Evolutionary conservation across 2,797 vertebrate species (phyloP).

Genomic region (Poliocrania exsul): DNA sequence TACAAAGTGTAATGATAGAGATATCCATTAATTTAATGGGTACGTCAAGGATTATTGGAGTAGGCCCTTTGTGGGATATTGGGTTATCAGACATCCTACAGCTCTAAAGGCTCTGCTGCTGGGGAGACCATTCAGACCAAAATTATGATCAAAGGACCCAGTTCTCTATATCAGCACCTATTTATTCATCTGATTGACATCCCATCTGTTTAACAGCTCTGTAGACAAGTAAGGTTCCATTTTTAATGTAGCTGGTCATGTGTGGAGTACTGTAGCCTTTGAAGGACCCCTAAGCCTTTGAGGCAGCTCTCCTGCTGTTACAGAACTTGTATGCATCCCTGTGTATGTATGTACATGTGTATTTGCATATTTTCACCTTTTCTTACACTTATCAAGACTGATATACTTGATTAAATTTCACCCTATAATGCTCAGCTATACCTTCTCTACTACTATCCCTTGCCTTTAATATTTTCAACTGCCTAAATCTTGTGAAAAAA

Average conservation of each 20-base stretch:
- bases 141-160: not conserved
- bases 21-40: not conserved
- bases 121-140: not conserved
- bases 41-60: not conserved
- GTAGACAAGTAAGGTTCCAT: not conserved
- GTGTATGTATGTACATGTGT: fast-evolving
- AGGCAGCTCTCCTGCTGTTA: not conserved
- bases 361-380: not conserved
- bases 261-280: not conserved
- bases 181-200: not conserved
- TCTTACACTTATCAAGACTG: not conserved
- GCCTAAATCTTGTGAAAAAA: not conserved
- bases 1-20: not conserved
- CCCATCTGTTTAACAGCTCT: not conserved
- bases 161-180: not conserved
- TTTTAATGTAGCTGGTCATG: not conserved
- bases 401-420: not conserved
- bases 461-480: not conserved
- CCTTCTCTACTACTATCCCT: not conserved
- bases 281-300: not conserved
- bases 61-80: not conserved
- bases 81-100: not conserved
- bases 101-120: not conserved
- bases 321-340: not conserved
- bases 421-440: not conserved